These are phyloP conservation scores for Agapostemon virescens DNA, from an alignment of 2,888 invertebrate species.

Conservation along the genomic window DNA sequence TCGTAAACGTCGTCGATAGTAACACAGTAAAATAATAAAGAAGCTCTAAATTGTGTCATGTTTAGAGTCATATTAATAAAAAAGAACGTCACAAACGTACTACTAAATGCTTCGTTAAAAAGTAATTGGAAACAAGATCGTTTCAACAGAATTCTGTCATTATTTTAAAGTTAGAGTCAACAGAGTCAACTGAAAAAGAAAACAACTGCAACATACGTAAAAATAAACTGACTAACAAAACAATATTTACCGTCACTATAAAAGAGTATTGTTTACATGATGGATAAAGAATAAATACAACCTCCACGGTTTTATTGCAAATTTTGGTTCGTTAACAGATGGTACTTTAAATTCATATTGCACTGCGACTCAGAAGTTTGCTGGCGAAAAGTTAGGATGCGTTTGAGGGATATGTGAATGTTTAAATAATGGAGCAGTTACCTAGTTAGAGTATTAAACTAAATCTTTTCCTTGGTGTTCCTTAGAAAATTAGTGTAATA, in stretches of 20 bases:
- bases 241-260: background rate
- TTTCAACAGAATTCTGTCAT: too few relatives aligned
- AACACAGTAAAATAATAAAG: too few relatives aligned
- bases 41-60: too few relatives aligned
- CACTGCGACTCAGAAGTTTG: background rate
- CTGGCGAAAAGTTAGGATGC: background rate
- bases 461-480: too few relatives aligned
- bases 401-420: too few relatives aligned
- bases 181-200: background rate
- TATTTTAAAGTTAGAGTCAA: background rate
- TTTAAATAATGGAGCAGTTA: too few relatives aligned
- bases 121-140: background rate
- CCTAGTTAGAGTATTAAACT: too few relatives aligned
- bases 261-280: background rate
- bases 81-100: too few relatives aligned
- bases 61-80: too few relatives aligned
- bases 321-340: background rate
- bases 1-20: too few relatives aligned
- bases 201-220: background rate
- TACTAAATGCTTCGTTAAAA: too few relatives aligned
- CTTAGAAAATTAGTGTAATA: too few relatives aligned
- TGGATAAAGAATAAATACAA: background rate
- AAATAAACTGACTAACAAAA: background rate
- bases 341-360: background rate
- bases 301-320: background rate